Conservation (phyloP, 2,888 invertebrate species). For the Dusona sp. region DNA sequence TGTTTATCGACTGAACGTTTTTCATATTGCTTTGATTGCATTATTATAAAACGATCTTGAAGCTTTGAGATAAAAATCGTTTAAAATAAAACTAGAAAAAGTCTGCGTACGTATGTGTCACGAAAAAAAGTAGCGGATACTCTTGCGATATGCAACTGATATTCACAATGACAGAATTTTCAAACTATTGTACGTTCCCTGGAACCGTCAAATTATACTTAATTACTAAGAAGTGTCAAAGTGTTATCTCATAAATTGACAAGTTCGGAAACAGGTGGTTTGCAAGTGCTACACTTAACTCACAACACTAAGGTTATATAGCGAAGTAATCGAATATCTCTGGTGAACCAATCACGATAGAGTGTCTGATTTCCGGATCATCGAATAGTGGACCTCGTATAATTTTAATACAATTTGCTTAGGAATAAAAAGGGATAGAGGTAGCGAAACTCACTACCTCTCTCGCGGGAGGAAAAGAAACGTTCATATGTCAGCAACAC, state of each 20-base stretch:
- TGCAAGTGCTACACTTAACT: background rate
- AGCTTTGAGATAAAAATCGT: background rate
- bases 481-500: background rate
- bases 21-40: no score
- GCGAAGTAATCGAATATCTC: background rate
- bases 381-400: background rate
- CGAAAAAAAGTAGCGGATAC: background rate
- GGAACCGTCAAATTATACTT: background rate
- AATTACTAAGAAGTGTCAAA: background rate
- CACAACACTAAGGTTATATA: no score
- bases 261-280: background rate
- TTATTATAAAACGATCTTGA: background rate
- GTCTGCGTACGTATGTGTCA: background rate
- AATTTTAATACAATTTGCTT: background rate
- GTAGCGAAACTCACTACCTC: background rate
- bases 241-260: background rate
- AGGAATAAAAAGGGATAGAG: background rate
- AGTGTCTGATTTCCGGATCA: background rate
- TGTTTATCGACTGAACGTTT: no score
- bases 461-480: slow-evolving; percentile 19
- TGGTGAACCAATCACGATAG: slow-evolving; percentile 1
- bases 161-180: background rate
- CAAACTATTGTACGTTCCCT: background rate
- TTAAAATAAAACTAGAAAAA: background rate
- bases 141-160: background rate